Base-by-base conservation (phyloP, 2,797 vertebrate genomes). In the Thunnus albacares region DNA sequence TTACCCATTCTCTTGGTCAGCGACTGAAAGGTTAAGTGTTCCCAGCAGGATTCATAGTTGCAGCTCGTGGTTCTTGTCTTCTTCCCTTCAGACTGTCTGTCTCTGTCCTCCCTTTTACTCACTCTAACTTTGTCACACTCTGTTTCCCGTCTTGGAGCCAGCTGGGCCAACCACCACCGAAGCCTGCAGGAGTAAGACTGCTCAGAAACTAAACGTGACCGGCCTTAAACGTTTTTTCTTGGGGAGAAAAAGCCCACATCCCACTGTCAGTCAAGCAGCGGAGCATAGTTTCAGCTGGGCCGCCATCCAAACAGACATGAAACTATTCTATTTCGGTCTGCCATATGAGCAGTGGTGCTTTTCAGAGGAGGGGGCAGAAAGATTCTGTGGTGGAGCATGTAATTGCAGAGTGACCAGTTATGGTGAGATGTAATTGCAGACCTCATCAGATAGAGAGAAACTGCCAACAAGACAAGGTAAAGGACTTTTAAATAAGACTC, bases 321-420 rank as follows among this genome's bases (percentile, higher is more conserved):
- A 96, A 89, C 96, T 93, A 94, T 95, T 97, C 96, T 98, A 97
- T 98, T 97, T 97, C 92, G 87, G 97, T 96, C 96, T 95, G 91
- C 95, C 94, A 94, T 73, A 93, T 91, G 96, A 94, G 94, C 85
- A 67, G 85, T 28, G 82, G 82, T 77, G 90, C 89, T 91, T 82
- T 70, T 86, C 77, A 52, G 75, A 79, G 85, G 75, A 66, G 47
- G 47, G 47, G 47, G 47, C 15, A 43, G 79, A 22, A 47, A 72
- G 80, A 71, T 67, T 90, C 88, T 95, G 95, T 91, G 93, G 94
- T 90, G 88, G 89, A 84, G 83, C 89, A 69, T 92, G 91, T 95
- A 95, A 96, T 96, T 95, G 92, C 91, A 93, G 84, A 94, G 87
- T 93, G 94, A 93, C 93, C 94, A 84, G 91, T 87, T 91, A 89